Conservation (phyloP, 2,888 invertebrate species). For the Drosophila vallismaia region DNA sequence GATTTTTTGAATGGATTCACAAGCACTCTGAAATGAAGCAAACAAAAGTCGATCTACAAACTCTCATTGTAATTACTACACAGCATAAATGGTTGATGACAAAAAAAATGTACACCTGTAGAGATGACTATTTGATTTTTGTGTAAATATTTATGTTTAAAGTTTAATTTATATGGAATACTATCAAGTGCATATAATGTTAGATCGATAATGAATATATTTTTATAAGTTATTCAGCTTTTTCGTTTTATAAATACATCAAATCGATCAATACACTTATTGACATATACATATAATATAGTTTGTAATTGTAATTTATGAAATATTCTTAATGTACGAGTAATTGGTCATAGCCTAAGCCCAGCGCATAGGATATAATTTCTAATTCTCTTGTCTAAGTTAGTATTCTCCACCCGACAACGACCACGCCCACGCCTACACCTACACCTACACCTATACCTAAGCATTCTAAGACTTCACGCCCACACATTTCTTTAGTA, state of each 20-base stretch:
- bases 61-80: conserved; percentile 54
- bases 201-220: conserved; percentile 64
- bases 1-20: conserved; percentile 54
- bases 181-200: conserved; percentile 26
- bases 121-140: conserved; percentile 22
- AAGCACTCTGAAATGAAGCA: conserved; percentile 47
- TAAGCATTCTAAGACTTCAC: conserved; percentile 41
- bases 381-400: conserved; percentile 56
- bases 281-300: conserved; percentile 40
- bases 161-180: conserved; percentile 61
- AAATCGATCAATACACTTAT: conserved; percentile 50
- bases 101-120: conserved; percentile 6
- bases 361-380: conserved; percentile 25
- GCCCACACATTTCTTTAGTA: conserved; percentile 58
- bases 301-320: conserved; percentile 66
- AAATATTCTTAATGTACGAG: conserved; percentile 55
- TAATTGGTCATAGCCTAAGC: conserved; percentile 48
- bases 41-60: conserved; percentile 30
- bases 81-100: conserved; percentile 18
- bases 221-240: conserved; percentile 58
- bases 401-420: conserved; percentile 60
- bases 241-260: conserved; percentile 50
- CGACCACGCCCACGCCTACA: neutral
- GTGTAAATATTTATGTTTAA: conserved; percentile 73
- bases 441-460: conserved; percentile 10